phyloP scores from a whole-genome alignment of 2,113 vertebrate species.

The Xyrauchen texanus region DNA sequence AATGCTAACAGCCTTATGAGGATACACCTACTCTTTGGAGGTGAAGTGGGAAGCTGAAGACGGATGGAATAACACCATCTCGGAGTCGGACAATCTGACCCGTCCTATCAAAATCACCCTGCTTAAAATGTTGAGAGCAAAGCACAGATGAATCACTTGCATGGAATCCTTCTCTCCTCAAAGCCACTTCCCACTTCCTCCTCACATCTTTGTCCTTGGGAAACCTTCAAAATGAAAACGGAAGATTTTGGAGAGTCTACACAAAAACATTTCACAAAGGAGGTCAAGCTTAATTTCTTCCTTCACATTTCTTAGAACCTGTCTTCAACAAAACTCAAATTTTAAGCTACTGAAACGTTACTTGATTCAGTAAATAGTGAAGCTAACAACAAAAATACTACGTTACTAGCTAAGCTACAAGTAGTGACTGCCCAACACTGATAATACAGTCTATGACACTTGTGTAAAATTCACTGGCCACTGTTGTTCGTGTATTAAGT shows the following conservation, averaged over 20 bases:
- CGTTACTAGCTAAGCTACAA: too few species aligned
- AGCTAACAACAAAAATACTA: too few species aligned
- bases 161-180: not conserved
- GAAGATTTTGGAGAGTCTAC: too few species aligned
- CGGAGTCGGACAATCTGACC: conserved; percentile 9
- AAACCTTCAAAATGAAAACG: too few species aligned
- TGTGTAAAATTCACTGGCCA: too few species aligned
- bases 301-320: not conserved
- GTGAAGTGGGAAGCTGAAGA: conserved; percentile 14
- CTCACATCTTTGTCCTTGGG: too few species aligned
- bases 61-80: conserved; percentile 5
- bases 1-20: not conserved
- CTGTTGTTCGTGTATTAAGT: too few species aligned
- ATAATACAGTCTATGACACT: too few species aligned
- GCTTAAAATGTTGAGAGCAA: conserved; percentile 1
- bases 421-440: too few species aligned
- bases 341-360: too few species aligned
- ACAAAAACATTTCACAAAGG: conserved; percentile 10
- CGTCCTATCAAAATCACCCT: conserved; percentile 6
- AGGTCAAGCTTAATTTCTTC: not conserved
- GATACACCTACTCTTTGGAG: not conserved
- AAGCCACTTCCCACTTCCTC: too few species aligned
- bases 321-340: not conserved
- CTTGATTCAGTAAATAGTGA: too few species aligned
- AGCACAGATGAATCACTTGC: not conserved